Evolutionary conservation across 2,113 vertebrate species (phyloP), one percentile per base, ranked within the genome.

Genomic region (Baryphthengus martii): DNA sequence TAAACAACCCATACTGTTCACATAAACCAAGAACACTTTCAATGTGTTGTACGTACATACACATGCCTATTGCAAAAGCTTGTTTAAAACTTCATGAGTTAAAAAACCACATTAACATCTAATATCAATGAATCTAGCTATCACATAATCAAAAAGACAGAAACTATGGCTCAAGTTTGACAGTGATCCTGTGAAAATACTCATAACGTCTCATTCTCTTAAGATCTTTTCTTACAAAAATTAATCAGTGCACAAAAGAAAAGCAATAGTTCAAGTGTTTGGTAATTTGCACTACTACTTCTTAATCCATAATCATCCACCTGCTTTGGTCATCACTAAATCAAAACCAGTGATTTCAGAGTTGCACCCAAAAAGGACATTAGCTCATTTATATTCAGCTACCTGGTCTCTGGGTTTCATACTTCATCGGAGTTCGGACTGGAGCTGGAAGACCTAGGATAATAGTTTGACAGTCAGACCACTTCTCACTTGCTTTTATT

Each of bases 401-500:
- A 96, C 97, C 95, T 95, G 17, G 42, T 81, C 15, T 81, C 58
- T 86, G 81, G 17, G 50, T 58, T 88, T 90, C 68, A 73, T 33
- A 56, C 66, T 68, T 74, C 84, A 77, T 17, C 2, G 10, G 45
- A 89, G 29, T 44, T 74, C 4, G 50, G 56, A 75, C 18, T 31
- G 75, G 39, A 67, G 47, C 83, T 39, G 93, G 35, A 81, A 39
- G 5, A 96, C 82, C 96, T 96, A 96, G 55, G 49, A 88, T 31
- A 89, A 97, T 6, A 96, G 61, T 89, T 68, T 40, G 31, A 94
- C 63, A 95, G 65, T 95, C 66, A 97, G 77, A 89, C 40, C 25
- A 66, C 26, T 70, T 66, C 42, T 53, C 33, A 42, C 15, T 47
- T 79, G 21, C 17, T 87, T 81, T 75, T 72, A 78, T 65, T 53